phyloP scores from a whole-genome alignment of 2,113 vertebrate species.

The Lophotis ruficrista region DNA sequence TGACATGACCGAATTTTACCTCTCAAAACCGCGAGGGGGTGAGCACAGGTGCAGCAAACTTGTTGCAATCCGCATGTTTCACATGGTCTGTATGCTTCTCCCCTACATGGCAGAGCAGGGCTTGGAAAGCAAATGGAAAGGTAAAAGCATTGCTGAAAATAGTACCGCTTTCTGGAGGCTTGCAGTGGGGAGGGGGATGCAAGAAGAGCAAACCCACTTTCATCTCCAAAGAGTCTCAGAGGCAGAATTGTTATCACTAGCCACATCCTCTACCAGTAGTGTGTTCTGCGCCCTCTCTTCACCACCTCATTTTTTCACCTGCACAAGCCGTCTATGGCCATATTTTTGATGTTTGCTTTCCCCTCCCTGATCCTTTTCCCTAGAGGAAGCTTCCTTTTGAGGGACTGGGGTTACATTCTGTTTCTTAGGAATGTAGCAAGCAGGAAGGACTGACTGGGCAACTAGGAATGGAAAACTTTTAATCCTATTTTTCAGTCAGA shows the following conservation, averaged over 20 bases:
- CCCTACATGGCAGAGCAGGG: background rate
- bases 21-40: background rate
- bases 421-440: background rate
- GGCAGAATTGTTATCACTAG: background rate
- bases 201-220: background rate
- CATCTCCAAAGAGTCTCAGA: background rate
- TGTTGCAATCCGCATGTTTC: background rate
- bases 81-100: background rate
- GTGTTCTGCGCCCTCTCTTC: background rate
- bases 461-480: background rate
- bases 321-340: background rate
- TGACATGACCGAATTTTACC: background rate
- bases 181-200: background rate
- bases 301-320: background rate
- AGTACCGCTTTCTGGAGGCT: background rate
- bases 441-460: background rate
- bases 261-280: background rate
- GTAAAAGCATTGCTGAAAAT: background rate
- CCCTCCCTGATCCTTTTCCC: background rate
- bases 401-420: background rate
- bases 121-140: background rate
- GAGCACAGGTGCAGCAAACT: background rate
- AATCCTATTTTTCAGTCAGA: background rate
- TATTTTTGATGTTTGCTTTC: background rate
- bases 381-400: background rate